phyloP scores from a whole-genome alignment of 2,113 vertebrate genomes.

The Vireo altiloquus region DNA sequence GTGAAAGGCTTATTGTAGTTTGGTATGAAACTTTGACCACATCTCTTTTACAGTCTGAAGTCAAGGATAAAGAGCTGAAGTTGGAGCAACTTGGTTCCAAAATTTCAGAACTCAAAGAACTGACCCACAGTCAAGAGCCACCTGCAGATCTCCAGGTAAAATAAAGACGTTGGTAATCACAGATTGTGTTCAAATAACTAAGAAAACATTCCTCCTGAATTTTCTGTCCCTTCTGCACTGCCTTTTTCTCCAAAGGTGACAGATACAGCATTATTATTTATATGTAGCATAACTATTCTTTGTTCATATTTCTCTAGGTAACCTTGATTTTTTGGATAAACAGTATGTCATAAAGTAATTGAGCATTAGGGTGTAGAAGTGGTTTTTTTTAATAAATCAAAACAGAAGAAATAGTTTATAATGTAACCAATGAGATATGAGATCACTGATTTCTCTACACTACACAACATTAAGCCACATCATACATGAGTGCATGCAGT shows the following conservation, averaged over 20 bases:
- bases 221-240: not conserved
- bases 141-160: constrained; percentile 90
- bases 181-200: not conserved
- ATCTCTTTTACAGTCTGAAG: constrained; percentile 78
- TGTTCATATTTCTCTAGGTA: not conserved
- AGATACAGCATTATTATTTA: not conserved
- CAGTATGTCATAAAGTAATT: not conserved
- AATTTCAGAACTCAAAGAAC: constrained; percentile 83
- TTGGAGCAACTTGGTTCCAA: constrained; percentile 83
- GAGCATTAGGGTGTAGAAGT: not conserved
- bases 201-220: not conserved
- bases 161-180: not conserved
- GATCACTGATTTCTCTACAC: not conserved
- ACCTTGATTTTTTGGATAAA: not conserved
- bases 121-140: constrained; percentile 79
- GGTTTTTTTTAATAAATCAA: not conserved
- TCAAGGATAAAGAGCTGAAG: constrained; percentile 81
- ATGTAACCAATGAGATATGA: not conserved
- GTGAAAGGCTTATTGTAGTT: not conserved
- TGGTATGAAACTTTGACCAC: not conserved
- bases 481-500: rapidly evolving
- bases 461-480: not conserved
- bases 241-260: not conserved
- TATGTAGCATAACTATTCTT: not conserved
- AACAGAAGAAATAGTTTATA: not conserved